These are phyloP conservation scores for Cinclus mexicanus DNA, from an alignment of 2,113 vertebrate species.

Conservation along the genomic window DNA sequence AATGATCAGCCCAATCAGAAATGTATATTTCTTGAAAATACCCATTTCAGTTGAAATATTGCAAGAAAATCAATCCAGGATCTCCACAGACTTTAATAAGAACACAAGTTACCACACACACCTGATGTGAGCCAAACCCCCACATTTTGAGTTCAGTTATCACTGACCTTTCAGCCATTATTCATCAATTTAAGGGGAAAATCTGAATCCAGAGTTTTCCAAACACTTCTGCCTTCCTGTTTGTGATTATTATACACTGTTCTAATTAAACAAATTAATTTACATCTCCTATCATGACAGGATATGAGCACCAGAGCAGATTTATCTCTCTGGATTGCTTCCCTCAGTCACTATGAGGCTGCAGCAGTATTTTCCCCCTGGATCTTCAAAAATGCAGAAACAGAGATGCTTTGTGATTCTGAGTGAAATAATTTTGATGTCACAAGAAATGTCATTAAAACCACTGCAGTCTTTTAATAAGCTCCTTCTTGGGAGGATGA, in stretches of 20 bases:
- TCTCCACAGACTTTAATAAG: background rate
- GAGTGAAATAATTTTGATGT: slow-evolving; percentile 48
- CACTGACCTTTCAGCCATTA: background rate
- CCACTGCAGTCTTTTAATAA: slow-evolving; percentile 51
- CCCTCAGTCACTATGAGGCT: background rate
- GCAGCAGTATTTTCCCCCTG: background rate
- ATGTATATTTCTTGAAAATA: background rate
- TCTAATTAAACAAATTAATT: slow-evolving; percentile 51
- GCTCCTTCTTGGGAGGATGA: slow-evolving; percentile 35
- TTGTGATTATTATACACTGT: slow-evolving; percentile 15
- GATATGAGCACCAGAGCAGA: background rate
- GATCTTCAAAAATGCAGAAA: background rate
- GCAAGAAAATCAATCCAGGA: background rate
- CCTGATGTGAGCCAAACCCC: background rate
- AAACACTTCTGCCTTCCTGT: background rate
- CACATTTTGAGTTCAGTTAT: background rate
- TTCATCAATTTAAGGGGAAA: background rate
- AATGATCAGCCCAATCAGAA: background rate
- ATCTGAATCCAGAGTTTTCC: background rate
- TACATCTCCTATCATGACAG: background rate
- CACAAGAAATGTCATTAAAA: slow-evolving; percentile 56
- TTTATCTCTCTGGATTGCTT: background rate
- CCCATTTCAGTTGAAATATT: background rate
- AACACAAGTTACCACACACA: background rate
- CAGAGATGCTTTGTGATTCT: background rate